Evolutionary conservation across 2,113 vertebrate genomes (phyloP), one percentile per base, ranked within the genome.

Genomic region (Saccopteryx bilineata): DNA sequence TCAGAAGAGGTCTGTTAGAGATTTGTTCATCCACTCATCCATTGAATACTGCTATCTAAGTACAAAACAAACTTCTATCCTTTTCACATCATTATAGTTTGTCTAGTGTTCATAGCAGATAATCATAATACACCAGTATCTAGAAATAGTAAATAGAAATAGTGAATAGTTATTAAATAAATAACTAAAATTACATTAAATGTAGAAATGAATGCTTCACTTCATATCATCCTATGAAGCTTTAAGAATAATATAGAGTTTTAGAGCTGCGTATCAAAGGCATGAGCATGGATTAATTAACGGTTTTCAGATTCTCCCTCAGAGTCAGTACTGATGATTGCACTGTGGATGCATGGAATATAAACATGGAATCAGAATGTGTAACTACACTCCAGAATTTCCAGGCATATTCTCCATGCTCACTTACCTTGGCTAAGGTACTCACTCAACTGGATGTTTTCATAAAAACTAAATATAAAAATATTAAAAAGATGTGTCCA

Each of bases 401-500:
- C 19, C 15, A 12, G 54, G 7, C 9, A 39, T 24, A 52, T 13
- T 63, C 5, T 4, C 5, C 39, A 17, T 19, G 17, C 9, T 69
- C 18, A 84, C 31, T 90, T 81, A 28, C 24, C 21, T 60, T 65
- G 28, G 24, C 52, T 72, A 69, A 80, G 56, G 6, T 28, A 50
- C 9, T 83, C 52, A 75, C n/a, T 87, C 18, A 85, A 26, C 28
- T 76, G 0, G 7, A 54, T 75, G 1, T 46, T 89, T 82, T 76
- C 28, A 87, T 91, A 54, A 82, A 89, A 91, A 68, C 5, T 76
- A 91, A 50, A 66, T 81, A 39, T 52, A 56, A 81, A 54, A 9
- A 5, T 52, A 52, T 87, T 88, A 66, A 92, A 95, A 81, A 91
- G 28, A 63, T 9, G 1, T 85, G 71, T 26, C 15, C 6, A 39